Base-by-base conservation (phyloP, 2,113 vertebrate genomes). In the Ammodytes marinus region DNA sequence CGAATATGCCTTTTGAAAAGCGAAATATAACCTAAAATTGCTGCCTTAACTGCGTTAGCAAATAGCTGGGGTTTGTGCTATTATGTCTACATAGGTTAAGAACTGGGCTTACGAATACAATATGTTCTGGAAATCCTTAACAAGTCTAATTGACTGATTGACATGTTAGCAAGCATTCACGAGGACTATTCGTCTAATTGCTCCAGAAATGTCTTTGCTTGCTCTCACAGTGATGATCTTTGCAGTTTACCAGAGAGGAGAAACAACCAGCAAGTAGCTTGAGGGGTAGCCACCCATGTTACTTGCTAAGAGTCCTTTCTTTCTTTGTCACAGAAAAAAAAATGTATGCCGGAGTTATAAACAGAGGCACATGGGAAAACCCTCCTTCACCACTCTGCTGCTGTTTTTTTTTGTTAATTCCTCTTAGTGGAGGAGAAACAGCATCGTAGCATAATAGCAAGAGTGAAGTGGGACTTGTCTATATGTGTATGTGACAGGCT, bases 11-110 rank as follows among this genome's bases (percentile, higher is more conserved):
- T 61, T 78, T 74, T 47, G 35, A 75, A 77, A 83, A 69, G 50
- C 65, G 53, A 67, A 77, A 79, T 76, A 74, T 63, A 77, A 69
- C 68, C 54, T 35, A 14, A 76, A 71, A 79, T 64, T 66, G 10
- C 65, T 57, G 70, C 60, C 8, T 63, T 43, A 7, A 17, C 15
- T 11, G 8, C 54, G 63, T 66, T 10, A 80, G 37, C 60, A 61
- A 82, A 85, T 69, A 64, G 5, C n/a, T 68, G 46, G 40, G 50
- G 49, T 49, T 77, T 58, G 27, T 54, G 35, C 12, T 73, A 46
- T 74, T 45, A 74, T 71, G 50, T 68, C 15, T 82, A 69, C 37
- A 14, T 46, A 2, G 65, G 50, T 77, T 10, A 55, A 66, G 27
- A 27, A 43, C 37, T 45, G 40, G 40, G 49, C 8, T 86, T 64